These are phyloP conservation scores for Bradypodion pumilum DNA, from an alignment of 2,797 vertebrate genomes.

Conservation along the genomic window DNA sequence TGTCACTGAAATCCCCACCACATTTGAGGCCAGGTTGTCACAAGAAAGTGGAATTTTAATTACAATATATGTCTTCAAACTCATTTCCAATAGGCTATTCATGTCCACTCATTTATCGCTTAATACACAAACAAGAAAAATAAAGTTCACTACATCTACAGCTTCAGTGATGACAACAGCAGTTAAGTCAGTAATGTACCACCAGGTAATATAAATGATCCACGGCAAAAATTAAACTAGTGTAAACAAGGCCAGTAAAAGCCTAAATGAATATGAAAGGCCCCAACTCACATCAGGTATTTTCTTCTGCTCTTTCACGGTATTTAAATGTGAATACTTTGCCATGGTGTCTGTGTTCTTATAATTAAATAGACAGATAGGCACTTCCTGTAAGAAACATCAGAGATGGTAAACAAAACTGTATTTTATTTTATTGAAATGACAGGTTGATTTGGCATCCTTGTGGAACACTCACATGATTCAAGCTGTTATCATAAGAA, in stretches of 20 bases:
- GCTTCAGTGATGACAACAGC: constrained; percentile 70
- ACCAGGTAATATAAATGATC: constrained; percentile 66
- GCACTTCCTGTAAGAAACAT: constrained; percentile 24
- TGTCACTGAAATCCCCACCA: background rate
- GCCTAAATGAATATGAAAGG: constrained; percentile 53
- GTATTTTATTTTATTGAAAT: constrained; percentile 29
- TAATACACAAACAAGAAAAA: constrained; percentile 50
- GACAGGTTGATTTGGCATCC: constrained; percentile 38
- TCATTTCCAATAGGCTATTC: constrained; percentile 35
- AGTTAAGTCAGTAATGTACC: constrained; percentile 69
- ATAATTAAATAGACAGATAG: constrained; percentile 54
- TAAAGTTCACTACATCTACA: constrained; percentile 49
- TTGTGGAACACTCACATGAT: background rate
- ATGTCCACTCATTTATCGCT: constrained; percentile 69
- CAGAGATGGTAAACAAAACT: constrained; percentile 43
- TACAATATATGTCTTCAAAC: constrained; percentile 23
- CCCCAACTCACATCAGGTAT: constrained; percentile 39
- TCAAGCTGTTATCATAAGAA: constrained; percentile 12
- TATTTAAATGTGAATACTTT: constrained; percentile 58
- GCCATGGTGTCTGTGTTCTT: constrained; percentile 49
- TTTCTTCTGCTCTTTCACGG: constrained; percentile 55
- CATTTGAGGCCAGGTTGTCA: background rate
- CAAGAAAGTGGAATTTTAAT: background rate
- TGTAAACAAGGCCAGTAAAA: constrained; percentile 59
- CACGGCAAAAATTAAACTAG: constrained; percentile 64